These are phyloP conservation scores for Nothoprocta perdicaria DNA, from an alignment of 2,113 vertebrate species.

Conservation along the genomic window DNA sequence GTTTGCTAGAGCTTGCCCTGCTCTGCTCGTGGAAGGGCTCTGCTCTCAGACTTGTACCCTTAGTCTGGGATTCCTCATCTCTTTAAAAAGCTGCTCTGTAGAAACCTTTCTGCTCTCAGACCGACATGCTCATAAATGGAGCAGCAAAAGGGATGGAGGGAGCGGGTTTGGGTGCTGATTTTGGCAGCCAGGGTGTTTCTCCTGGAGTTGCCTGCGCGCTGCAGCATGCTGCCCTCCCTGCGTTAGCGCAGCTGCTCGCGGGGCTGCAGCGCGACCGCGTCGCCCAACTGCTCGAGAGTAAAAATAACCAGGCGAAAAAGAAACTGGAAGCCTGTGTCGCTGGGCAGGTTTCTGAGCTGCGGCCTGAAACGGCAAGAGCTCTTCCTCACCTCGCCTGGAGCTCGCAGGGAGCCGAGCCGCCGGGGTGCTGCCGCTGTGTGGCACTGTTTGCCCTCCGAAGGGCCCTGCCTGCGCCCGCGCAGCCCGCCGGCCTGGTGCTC, in stretches of 20 bases:
- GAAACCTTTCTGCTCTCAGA: not conserved
- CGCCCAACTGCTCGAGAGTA: not conserved
- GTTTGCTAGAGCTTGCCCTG: not conserved
- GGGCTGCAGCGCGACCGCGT: accelerated
- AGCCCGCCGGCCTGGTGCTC: not conserved
- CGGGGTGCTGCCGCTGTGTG: constrained; percentile 68
- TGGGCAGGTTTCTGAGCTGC: not conserved
- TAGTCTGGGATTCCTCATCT: not conserved
- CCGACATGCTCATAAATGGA: not conserved
- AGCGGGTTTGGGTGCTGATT: not conserved
- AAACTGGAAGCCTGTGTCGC: not conserved
- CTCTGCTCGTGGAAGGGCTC: not conserved
- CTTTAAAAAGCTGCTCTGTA: not conserved
- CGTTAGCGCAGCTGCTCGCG: not conserved
- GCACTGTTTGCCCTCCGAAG: constrained; percentile 73
- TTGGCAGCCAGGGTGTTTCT: not conserved
- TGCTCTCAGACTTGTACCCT: not conserved
- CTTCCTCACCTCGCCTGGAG: not conserved
- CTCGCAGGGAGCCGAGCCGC: not conserved
- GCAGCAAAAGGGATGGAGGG: not conserved
- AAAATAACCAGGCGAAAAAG: not conserved
- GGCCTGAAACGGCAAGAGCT: not conserved
- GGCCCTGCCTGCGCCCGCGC: not conserved
- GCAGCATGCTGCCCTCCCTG: not conserved
- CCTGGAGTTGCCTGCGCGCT: not conserved